These are phyloP conservation scores for Callyntrura sp. DNA, from an alignment of 2,888 invertebrate genomes.

Conservation along the genomic window DNA sequence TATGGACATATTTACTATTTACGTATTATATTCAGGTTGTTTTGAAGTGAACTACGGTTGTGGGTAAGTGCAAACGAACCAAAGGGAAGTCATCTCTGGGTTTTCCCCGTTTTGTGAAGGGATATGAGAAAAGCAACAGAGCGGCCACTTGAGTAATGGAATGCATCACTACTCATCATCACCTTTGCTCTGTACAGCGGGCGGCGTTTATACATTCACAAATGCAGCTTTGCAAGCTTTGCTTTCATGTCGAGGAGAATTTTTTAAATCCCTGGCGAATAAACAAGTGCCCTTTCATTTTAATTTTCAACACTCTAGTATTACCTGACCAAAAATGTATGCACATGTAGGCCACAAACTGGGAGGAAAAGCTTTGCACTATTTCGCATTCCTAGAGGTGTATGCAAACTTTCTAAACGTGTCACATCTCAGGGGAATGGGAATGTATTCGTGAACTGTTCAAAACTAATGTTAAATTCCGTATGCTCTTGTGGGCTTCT, in stretches of 20 bases:
- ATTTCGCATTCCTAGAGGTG: background rate
- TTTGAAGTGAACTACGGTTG: background rate
- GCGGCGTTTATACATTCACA: background rate
- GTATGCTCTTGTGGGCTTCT: background rate
- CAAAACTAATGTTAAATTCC: background rate
- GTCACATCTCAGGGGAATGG: background rate
- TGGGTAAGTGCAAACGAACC: background rate
- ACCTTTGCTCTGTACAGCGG: background rate
- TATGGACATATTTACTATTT: constrained; percentile 12
- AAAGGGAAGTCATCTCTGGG: background rate
- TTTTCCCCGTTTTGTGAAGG: background rate
- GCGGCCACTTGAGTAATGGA: background rate
- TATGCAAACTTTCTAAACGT: constrained; percentile 18
- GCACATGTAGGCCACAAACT: background rate
- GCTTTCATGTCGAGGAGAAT: background rate
- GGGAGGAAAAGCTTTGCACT: background rate
- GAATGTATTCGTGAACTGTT: background rate
- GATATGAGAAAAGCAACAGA: constrained; percentile 18
- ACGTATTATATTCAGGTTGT: background rate
- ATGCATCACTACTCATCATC: constrained; percentile 16
- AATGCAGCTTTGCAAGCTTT: background rate
- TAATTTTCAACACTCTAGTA: constrained; percentile 2
- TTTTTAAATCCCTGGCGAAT: constrained; percentile 8
- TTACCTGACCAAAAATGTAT: background rate
- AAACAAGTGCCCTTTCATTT: constrained; percentile 4